Percentiles rank a stretch among this genome's conserved stretches.
These are phyloP conservation scores for Chanos chanos DNA, from an alignment of 2,797 vertebrate genomes.

Conservation along the genomic window DNA sequence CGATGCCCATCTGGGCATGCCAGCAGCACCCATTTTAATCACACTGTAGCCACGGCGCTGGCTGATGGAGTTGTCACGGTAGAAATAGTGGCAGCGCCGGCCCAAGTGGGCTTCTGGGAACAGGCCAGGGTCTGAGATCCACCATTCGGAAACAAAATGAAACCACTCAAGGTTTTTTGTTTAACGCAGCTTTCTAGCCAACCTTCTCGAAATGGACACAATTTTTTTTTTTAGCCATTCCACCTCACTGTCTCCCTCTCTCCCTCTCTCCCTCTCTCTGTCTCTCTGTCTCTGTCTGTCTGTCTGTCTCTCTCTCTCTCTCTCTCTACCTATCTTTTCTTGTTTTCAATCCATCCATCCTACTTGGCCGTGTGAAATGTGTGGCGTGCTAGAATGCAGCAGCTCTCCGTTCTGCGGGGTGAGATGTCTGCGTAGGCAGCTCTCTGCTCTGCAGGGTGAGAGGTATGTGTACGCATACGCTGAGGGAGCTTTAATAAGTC, in stretches of 20 bases:
- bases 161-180: too few relatives aligned
- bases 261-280: slow-evolving; percentile 31
- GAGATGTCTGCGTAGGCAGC: background rate
- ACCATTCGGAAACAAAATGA: slow-evolving; percentile 47
- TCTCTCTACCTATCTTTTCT: slow-evolving; percentile 45
- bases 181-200: too few relatives aligned
- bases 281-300: slow-evolving; percentile 41
- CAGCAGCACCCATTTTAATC: slow-evolving; percentile 75
- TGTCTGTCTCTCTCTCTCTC: slow-evolving; percentile 31
- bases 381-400: background rate
- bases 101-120: slow-evolving; percentile 65
- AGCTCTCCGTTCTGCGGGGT: too few relatives aligned
- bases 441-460: background rate
- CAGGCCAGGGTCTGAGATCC: slow-evolving; percentile 60
- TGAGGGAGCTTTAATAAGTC: background rate
- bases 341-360: slow-evolving; percentile 50
- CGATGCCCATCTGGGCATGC: slow-evolving; percentile 70
- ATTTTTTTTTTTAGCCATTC: background rate
- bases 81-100: slow-evolving; percentile 61
- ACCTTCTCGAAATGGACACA: too few relatives aligned
- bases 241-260: background rate
- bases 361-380: slow-evolving; percentile 38
- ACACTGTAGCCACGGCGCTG: slow-evolving; percentile 62
- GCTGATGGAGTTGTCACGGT: slow-evolving; percentile 71
- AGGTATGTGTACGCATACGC: background rate